These are phyloP conservation scores for Pangasianodon hypophthalmus DNA, from an alignment of 2,113 vertebrate species.

Conservation along the genomic window DNA sequence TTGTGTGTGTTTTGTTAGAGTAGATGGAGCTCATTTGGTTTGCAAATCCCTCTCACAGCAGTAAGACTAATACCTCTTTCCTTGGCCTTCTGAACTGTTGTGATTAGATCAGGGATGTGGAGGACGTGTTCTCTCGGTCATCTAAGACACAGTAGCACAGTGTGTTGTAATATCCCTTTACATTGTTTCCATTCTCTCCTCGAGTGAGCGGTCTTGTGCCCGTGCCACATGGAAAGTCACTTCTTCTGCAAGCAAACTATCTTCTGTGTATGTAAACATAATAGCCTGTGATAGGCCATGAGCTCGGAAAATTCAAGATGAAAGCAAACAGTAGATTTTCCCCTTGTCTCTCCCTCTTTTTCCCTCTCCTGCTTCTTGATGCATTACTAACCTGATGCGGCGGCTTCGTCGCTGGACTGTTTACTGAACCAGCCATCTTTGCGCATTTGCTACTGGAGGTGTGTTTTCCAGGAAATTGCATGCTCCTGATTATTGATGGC, in stretches of 20 bases:
- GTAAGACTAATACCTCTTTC: conserved; percentile 19
- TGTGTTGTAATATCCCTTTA: conserved; percentile 27
- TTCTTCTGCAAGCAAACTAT: conserved; percentile 26
- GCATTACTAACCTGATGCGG: conserved; percentile 36
- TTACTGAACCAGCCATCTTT: conserved; percentile 29
- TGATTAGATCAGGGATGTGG: conserved; percentile 31
- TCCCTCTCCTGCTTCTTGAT: not conserved
- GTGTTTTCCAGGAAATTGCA: conserved; percentile 50
- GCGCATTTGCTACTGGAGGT: conserved; percentile 22
- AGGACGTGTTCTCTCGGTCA: conserved; percentile 4
- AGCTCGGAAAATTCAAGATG: conserved; percentile 46
- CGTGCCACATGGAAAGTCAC: conserved; percentile 39
- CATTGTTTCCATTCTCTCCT: conserved; percentile 26
- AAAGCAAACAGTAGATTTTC: conserved; percentile 44
- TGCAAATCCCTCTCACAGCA: conserved; percentile 21
- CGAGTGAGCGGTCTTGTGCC: not conserved
- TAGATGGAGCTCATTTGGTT: conserved; percentile 38
- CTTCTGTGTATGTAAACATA: conserved; percentile 43
- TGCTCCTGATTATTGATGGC: conserved; percentile 42
- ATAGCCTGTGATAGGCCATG: conserved; percentile 37
- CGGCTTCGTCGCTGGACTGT: conserved; percentile 21
- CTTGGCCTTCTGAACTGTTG: conserved; percentile 32
- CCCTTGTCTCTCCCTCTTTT: not conserved
- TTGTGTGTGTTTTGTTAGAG: conserved; percentile 17
- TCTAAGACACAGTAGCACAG: conserved; percentile 16